Base-by-base conservation (phyloP, 2,797 vertebrate species). In the Helicolenus hilgendorfi region DNA sequence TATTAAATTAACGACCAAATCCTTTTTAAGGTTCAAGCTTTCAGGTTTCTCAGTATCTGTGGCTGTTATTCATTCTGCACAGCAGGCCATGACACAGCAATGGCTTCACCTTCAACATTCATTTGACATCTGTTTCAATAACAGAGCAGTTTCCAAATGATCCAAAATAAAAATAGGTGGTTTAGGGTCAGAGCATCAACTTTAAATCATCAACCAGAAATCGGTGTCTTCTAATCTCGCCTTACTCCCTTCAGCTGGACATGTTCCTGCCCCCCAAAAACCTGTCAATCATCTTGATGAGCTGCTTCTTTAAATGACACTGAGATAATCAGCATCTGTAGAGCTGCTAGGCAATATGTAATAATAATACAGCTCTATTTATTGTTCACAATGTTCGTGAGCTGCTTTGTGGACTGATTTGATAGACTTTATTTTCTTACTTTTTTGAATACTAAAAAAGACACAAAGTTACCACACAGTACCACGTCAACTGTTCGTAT, bases 261-360 rank as follows among this genome's bases (percentile, higher is more conserved):
- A 31, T 38, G 35, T 59, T 81, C 26, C 14, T 71, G 77, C 36
- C 70, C 31, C 31, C 20, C 2, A 74, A 84, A 74, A 82, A 80
- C 76, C 41, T 80, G 79, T 80, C 89, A 86, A 59, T 93, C 89
- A 81, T 76, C n/a, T 18, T 56, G 71, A 86, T 83, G 63, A 87
- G 81, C 67, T 53, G 71, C 55, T 74, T 75, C 58, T 89, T 74
- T 67, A 74, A 83, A 77, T 75, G 58, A 83, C 45, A 35, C 74
- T 29, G 81, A 85, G 78, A 76, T 82, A 60, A 90, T 89, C 72
- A 79, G 70, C 81, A 60, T 89, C 65, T 74, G 72, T 22, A 33
- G 62, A 86, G 63, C 82, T 5, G 36, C 60, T 24, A 27, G 86
- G 58, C 87, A 24, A 24, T 38, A 45, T 83, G 63, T 49, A 69